Evolutionary conservation across 92 coral and sea anemone genomes (phyloP), one percentile per base, ranked within the genome.

Genomic region (Epizoanthus scotinus): DNA sequence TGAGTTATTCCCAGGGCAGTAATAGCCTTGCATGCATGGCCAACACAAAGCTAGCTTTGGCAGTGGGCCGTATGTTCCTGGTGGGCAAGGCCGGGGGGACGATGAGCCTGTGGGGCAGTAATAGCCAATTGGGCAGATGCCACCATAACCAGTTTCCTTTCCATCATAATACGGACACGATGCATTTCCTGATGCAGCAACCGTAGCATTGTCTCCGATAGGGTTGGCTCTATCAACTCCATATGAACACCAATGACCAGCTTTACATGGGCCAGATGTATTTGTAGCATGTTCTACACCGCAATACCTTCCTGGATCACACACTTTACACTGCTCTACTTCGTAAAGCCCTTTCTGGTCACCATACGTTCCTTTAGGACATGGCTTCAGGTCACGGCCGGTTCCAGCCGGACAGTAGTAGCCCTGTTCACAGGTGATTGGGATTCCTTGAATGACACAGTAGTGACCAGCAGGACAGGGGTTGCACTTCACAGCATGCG

Each of bases 291-390:
- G 98, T 69, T 95, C 98, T 42, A 36, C 36, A 3, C 91, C 98
- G 63, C 99, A 95, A 67, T 89, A 95, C 71, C 84, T 93, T 21
- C 99, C 99, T 28, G 98, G 92, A 82, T 95, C 94, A 63, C 99
- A 95, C 14, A 93, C 90, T 79, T 81, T 93, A 74, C 99, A 95
- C 78, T 95, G 99, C 3, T 90, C 79, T 8, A 91, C 90, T 27
- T 78, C 78, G 31, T 83, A 88, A 31, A 93, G 83, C 24, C 95
- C 95, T 29, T 91, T 87, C 86, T 91, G 92, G 49, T 89, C 92
- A 54, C 99, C 99, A 71, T 95, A 95, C 26, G 99, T 95, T 34
- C 99, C 99, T 24, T 91, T 93, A 24, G 99, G 99, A 57, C 99
- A 95, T 14, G 99, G 74, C 40, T 87, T 91, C 40, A 95, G 87